A percentile compares a stretch with the other conserved stretches of the same genome.
Conservation (phyloP, 2,113 vertebrate species). For the Prochilodus magdalenae region DNA sequence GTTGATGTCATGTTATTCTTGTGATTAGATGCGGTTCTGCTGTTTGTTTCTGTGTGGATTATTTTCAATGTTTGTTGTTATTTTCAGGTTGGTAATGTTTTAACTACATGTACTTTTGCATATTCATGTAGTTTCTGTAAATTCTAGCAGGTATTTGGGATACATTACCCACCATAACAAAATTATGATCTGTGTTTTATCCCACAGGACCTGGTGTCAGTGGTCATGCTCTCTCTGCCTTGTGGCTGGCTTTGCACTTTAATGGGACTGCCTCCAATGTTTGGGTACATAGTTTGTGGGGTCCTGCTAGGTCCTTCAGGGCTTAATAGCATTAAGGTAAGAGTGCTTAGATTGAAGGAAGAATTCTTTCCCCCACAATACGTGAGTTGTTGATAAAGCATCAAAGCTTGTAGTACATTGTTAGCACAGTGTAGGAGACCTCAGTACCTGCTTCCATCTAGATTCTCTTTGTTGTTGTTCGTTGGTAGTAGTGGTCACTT, state of each 20-base stretch:
- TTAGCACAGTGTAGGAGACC: too few species aligned
- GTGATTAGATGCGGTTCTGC: too few species aligned
- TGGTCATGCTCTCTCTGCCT: conserved; percentile 93
- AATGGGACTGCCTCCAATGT: conserved; percentile 93
- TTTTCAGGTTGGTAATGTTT: too few species aligned
- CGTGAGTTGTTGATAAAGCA: background rate
- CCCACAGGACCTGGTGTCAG: conserved; percentile 89
- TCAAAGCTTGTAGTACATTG: background rate
- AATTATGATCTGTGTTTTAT: background rate
- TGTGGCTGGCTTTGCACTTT: conserved; percentile 93
- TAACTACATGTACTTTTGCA: too few species aligned
- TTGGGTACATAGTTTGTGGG: conserved; percentile 94
- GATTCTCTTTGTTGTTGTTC: too few species aligned
- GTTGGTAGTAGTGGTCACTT: too few species aligned
- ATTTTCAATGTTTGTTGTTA: too few species aligned
- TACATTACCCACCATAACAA: background rate
- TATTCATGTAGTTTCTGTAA: too few species aligned
- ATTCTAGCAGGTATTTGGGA: background rate
- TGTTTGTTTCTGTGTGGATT: too few species aligned
- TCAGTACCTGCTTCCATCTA: too few species aligned
- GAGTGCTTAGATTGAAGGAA: background rate
- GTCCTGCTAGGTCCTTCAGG: conserved; percentile 95
- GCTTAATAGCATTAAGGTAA: conserved; percentile 94
- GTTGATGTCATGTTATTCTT: too few species aligned
- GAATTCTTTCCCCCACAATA: background rate